Conservation (phyloP, 2,113 vertebrate genomes). For the Phalacrocorax brasilianus region DNA sequence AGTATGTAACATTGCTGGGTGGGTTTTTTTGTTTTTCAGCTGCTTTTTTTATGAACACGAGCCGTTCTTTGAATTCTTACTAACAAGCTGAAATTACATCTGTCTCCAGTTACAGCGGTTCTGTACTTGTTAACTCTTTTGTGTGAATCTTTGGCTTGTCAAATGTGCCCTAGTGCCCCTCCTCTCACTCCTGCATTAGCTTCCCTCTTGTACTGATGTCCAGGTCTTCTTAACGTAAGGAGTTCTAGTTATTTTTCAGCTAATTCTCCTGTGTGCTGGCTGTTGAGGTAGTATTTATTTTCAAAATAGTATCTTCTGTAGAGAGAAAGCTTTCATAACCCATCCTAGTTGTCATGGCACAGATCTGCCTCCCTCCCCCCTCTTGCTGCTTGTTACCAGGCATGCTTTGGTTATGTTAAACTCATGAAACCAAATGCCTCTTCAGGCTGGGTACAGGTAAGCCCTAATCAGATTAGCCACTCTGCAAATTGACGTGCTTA, state of each 20-base stretch:
- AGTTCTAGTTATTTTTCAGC: not conserved
- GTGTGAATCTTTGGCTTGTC: not conserved
- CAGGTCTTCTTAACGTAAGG: fast-evolving
- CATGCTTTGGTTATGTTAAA: not conserved
- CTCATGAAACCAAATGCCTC: not conserved
- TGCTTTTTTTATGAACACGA: not conserved
- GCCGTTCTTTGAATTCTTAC: not conserved
- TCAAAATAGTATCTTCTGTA: not conserved
- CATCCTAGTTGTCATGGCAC: not conserved
- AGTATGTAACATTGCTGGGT: not conserved
- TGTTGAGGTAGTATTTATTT: not conserved
- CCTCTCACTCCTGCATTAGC: not conserved
- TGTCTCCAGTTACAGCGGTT: not conserved
- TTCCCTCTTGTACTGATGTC: not conserved
- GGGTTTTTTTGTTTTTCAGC: not conserved
- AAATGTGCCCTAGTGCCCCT: not conserved
- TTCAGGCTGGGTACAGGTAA: slow-evolving; percentile 30
- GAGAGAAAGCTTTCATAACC: not conserved
- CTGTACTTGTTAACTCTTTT: not conserved
- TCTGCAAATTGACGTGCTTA: not conserved
- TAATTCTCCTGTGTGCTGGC: not conserved
- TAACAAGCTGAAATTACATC: not conserved
- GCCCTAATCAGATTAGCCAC: slow-evolving; percentile 11
- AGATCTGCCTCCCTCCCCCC: not conserved
- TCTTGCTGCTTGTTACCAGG: not conserved